These are phyloP conservation scores for Anableps anableps DNA, from an alignment of 2,797 vertebrate species.

Conservation along the genomic window DNA sequence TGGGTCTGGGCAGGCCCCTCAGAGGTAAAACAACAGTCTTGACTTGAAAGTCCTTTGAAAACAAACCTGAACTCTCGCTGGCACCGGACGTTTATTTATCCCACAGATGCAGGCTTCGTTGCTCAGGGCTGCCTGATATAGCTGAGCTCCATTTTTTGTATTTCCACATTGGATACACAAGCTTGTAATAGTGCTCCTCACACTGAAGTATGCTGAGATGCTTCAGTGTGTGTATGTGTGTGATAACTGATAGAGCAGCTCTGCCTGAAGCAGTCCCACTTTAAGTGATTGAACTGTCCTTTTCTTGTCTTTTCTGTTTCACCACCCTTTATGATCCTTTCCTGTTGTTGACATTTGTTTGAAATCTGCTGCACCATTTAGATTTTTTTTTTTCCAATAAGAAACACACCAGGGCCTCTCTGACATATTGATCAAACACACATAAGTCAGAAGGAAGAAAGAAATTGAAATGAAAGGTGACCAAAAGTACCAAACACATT, in stretches of 20 bases:
- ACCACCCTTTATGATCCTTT: constrained; percentile 16
- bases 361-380: constrained; percentile 26
- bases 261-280: constrained; percentile 58
- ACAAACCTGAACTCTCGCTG: constrained; percentile 71
- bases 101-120: constrained; percentile 40
- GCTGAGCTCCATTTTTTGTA: constrained; percentile 60
- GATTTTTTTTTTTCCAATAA: constrained; percentile 52
- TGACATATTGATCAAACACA: constrained; percentile 69
- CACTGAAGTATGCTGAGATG: constrained; percentile 44
- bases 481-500: constrained; percentile 47
- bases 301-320: constrained; percentile 9
- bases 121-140: constrained; percentile 52
- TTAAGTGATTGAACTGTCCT: constrained; percentile 59
- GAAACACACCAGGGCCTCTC: constrained; percentile 38
- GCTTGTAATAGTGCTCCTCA: constrained; percentile 47
- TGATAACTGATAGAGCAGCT: constrained; percentile 53
- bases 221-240: constrained; percentile 21
- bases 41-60: constrained; percentile 68
- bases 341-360: constrained; percentile 14
- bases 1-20: constrained; percentile 59
- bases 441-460: constrained; percentile 62
- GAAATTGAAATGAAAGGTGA: constrained; percentile 66
- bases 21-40: constrained; percentile 69
- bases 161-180: constrained; percentile 48
- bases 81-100: constrained; percentile 72